These are phyloP conservation scores for Anthopleura sola DNA, from an alignment of 64 coral and sea anemone species.

Conservation along the genomic window DNA sequence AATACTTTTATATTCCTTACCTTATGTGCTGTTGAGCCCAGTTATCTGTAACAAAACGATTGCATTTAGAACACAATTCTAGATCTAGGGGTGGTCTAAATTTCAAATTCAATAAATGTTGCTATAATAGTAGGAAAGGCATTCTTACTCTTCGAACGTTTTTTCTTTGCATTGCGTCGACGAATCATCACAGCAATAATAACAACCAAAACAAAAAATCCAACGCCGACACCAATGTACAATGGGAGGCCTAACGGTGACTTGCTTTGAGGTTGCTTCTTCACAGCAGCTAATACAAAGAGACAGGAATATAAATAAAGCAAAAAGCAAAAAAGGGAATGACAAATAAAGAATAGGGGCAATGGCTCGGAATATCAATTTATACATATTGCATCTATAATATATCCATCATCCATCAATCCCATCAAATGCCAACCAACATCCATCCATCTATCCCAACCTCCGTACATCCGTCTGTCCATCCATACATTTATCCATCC, in stretches of 20 bases:
- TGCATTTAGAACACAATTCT: not conserved
- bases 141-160: not conserved
- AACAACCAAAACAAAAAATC: not conserved
- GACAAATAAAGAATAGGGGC: no score
- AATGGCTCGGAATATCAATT: no score
- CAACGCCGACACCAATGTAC: not conserved
- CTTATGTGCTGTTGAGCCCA: not conserved
- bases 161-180: not conserved
- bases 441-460: no score
- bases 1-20: not conserved
- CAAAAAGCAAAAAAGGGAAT: no score
- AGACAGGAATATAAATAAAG: not conserved
- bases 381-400: no score
- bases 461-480: no score
- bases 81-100: no score
- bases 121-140: no score
- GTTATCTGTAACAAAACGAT: not conserved
- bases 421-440: no score
- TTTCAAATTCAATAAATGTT: no score
- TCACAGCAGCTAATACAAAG: not conserved
- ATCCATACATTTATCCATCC: no score
- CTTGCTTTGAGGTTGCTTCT: not conserved
- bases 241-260: not conserved
- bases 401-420: no score
- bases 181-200: not conserved